Conservation (phyloP, 1,140 invertebrate species). For the Drosophila sechellia region DNA sequence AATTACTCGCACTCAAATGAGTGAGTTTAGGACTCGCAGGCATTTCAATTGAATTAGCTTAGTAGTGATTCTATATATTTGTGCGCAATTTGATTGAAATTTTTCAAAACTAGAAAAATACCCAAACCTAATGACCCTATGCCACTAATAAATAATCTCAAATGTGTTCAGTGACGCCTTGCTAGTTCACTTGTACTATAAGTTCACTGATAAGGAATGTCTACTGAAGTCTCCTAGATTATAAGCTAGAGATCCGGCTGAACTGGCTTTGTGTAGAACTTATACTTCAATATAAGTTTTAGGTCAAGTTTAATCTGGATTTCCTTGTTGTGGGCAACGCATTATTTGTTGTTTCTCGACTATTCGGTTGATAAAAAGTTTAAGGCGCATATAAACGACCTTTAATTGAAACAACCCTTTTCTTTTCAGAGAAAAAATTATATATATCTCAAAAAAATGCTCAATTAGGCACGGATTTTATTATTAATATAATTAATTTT, state of each 20-base stretch:
- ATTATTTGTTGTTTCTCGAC: background rate
- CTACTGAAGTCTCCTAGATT: background rate
- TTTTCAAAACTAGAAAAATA: slow-evolving; percentile 29
- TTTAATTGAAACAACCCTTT: no score
- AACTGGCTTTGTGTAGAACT: no score
- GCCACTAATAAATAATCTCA: slow-evolving; percentile 17
- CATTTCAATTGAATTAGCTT: background rate
- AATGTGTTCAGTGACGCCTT: slow-evolving; percentile 23
- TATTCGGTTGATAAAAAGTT: background rate
- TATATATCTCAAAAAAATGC: no score
- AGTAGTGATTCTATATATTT: slow-evolving; percentile 1
- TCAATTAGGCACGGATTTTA: no score
- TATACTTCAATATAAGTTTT: background rate
- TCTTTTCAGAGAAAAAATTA: no score
- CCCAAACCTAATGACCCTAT: background rate
- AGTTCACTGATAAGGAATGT: background rate
- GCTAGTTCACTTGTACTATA: slow-evolving; percentile 7
- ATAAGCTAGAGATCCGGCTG: background rate
- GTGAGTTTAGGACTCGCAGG: background rate
- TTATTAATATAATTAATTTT: no score
- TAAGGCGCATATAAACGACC: background rate
- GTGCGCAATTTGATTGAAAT: slow-evolving; percentile 32
- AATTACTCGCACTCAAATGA: background rate
- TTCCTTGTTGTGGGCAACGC: background rate
- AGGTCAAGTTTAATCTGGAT: slow-evolving; percentile 60